Conservation (phyloP, 2,113 vertebrate species). For the Laticauda colubrina region DNA sequence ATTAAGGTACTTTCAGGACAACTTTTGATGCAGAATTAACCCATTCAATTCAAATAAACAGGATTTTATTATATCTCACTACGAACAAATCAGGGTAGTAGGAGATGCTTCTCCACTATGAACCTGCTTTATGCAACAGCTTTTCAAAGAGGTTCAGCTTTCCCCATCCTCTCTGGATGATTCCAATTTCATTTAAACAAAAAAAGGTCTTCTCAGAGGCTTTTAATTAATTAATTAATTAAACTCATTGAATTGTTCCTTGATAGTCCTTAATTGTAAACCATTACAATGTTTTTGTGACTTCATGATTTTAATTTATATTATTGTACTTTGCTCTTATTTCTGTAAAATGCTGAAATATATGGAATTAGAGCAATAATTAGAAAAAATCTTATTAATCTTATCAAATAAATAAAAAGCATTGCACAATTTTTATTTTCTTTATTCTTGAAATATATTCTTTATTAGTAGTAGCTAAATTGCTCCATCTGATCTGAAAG, state of each 20-base stretch:
- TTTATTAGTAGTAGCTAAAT: not conserved
- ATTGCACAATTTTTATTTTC: not conserved
- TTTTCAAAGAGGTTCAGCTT: not conserved
- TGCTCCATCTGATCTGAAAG: not conserved
- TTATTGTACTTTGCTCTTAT: not conserved
- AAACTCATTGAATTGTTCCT: not conserved
- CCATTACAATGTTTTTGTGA: not conserved
- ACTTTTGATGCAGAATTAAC: not conserved
- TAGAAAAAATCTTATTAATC: not conserved
- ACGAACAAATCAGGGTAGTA: not conserved
- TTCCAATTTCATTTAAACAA: not conserved
- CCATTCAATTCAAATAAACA: not conserved
- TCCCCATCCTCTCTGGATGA: not conserved
- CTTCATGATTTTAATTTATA: not conserved
- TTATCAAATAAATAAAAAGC: not conserved
- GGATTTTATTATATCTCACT: not conserved
- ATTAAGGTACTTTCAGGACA: not conserved
- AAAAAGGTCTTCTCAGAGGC: not conserved
- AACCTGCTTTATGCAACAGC: not conserved
- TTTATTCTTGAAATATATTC: too few relatives aligned
- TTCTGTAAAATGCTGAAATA: not conserved
- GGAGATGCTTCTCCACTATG: not conserved
- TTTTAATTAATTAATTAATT: not conserved
- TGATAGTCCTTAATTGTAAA: not conserved
- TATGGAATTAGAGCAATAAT: not conserved